phyloP scores from a whole-genome alignment of 1,140 invertebrate genomes.

The Galendromus occidentalis region DNA sequence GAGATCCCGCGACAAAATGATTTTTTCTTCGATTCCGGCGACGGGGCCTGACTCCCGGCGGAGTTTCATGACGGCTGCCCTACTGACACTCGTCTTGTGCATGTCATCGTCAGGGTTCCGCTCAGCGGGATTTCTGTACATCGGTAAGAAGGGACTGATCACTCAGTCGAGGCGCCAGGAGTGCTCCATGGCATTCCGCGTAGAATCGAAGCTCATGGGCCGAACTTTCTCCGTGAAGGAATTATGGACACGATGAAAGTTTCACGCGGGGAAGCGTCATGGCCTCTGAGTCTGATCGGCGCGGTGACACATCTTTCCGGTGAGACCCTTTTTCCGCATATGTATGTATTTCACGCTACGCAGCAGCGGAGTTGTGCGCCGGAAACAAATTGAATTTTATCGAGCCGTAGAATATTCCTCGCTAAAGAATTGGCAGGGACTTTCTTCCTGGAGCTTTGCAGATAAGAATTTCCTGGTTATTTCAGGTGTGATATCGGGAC shows the following conservation, averaged over 20 bases:
- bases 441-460: too few species aligned
- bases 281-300: background rate
- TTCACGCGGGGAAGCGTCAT: background rate
- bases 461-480: background rate
- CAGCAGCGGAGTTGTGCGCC: too few species aligned
- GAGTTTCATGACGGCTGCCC: background rate
- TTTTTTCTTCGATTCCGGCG: background rate
- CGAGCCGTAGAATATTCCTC: too few species aligned
- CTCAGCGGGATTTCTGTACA: background rate
- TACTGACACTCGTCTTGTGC: background rate
- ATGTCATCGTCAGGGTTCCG: background rate
- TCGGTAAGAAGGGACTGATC: background rate
- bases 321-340: background rate
- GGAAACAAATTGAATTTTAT: too few species aligned
- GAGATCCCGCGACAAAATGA: too few species aligned
- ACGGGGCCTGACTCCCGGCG: background rate
- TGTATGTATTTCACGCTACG: too few species aligned
- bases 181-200: background rate
- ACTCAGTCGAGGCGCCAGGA: background rate
- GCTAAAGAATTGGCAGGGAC: too few species aligned
- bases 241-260: background rate
- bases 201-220: background rate
- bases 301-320: background rate
- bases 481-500: background rate
- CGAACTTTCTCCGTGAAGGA: background rate